Evolutionary conservation across 2,888 invertebrate species (phyloP).

Genomic region (Beris morrisii): DNA sequence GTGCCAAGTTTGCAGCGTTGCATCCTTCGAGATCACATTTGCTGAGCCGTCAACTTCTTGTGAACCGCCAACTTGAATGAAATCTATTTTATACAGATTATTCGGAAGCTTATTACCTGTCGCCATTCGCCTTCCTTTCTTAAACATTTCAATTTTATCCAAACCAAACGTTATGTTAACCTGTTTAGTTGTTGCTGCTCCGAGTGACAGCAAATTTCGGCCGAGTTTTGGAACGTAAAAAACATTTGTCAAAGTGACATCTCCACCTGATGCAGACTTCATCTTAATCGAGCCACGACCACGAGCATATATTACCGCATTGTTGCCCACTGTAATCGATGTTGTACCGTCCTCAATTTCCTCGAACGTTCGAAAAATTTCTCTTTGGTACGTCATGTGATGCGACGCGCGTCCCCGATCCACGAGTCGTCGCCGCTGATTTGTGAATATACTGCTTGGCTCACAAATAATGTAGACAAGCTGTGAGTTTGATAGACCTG

Average conservation of each 20-base stretch:
- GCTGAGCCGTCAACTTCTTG: too few relatives aligned
- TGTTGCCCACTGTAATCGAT: background rate
- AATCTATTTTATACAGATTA: too few relatives aligned
- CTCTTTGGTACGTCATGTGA: background rate
- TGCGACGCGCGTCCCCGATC: background rate
- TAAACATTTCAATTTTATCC: too few relatives aligned
- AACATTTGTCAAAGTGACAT: background rate
- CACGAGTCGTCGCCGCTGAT: too few relatives aligned
- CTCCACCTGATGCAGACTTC: background rate
- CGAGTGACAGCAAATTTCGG: too few relatives aligned
- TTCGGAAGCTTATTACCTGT: too few relatives aligned
- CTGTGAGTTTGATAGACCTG: background rate
- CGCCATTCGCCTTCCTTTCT: too few relatives aligned
- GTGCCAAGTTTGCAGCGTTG: too few relatives aligned
- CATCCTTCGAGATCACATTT: too few relatives aligned
- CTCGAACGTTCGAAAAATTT: constrained; percentile 2
- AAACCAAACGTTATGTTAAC: too few relatives aligned
- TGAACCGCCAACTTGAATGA: too few relatives aligned
- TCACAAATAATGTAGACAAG: background rate
- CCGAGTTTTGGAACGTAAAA: constrained; percentile 5
- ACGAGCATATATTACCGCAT: background rate
- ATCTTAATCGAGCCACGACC: background rate
- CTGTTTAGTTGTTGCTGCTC: too few relatives aligned
- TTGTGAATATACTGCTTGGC: background rate
- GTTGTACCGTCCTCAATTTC: background rate